A percentile compares a stretch with the other conserved stretches of the same genome.
These are phyloP conservation scores for Dermatemys mawii DNA, from an alignment of 2,113 vertebrate species.

Conservation along the genomic window DNA sequence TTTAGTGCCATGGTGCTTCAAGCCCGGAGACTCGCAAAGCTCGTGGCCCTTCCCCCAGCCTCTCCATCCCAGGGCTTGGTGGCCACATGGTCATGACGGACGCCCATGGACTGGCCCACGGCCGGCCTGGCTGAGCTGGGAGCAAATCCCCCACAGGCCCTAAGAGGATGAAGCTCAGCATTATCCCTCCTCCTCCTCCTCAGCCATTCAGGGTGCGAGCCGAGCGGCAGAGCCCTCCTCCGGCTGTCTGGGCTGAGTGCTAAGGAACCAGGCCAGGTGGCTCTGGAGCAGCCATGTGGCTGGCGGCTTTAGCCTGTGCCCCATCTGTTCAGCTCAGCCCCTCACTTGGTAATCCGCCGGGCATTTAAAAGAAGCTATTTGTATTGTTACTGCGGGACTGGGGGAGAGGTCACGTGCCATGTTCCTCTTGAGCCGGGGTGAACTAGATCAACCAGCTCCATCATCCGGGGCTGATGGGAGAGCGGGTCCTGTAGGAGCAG, in stretches of 20 bases:
- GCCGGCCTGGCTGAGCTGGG: not conserved
- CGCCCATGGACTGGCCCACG: not conserved
- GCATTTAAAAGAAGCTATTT: not conserved
- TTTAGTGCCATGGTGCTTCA: not conserved
- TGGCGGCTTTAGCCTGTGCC: rapidly evolving
- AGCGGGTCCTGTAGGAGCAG: not conserved
- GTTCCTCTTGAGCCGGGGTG: conserved; percentile 33
- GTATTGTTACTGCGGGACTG: not conserved
- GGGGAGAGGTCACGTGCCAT: not conserved
- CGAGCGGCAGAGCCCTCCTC: not conserved
- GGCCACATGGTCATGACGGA: not conserved
- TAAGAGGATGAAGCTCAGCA: not conserved
- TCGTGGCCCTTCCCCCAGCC: not conserved
- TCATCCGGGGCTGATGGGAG: not conserved
- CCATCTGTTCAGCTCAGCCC: conserved; percentile 16
- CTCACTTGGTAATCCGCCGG: not conserved
- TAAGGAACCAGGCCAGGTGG: not conserved
- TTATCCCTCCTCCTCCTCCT: conserved; percentile 57
- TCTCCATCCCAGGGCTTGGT: not conserved
- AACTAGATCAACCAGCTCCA: conserved; percentile 31
- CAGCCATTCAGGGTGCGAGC: conserved; percentile 24
- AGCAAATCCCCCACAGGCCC: not conserved
- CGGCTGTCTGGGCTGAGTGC: not conserved
- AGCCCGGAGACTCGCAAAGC: not conserved
- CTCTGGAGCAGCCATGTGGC: not conserved